Conservation (phyloP, 2,888 invertebrate genomes). For the Halocaridina rubra region DNA sequence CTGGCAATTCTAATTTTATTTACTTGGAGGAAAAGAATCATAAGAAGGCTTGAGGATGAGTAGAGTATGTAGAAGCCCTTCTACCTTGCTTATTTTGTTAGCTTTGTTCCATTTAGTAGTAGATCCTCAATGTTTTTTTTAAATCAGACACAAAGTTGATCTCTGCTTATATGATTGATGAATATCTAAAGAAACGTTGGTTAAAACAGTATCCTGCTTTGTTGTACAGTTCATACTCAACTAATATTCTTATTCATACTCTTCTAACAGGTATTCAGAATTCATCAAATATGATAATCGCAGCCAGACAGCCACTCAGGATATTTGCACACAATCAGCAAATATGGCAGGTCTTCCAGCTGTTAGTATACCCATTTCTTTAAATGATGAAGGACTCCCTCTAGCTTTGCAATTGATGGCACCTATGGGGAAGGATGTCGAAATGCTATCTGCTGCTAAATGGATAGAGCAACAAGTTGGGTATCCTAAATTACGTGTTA, state of each 20-base stretch:
- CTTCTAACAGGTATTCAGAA: slow-evolving; percentile 74
- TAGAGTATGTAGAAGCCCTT: too few relatives aligned
- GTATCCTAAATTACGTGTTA: slow-evolving; percentile 26
- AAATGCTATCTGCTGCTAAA: slow-evolving; percentile 81
- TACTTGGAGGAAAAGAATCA: too few relatives aligned
- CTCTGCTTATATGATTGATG: too few relatives aligned
- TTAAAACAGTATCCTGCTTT: too few relatives aligned
- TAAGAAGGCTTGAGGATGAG: too few relatives aligned
- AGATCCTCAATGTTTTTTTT: too few relatives aligned
- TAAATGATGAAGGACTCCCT: slow-evolving; percentile 73
- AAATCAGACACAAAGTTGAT: too few relatives aligned
- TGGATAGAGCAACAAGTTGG: slow-evolving; percentile 76
- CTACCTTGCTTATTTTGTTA: too few relatives aligned
- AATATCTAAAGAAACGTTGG: too few relatives aligned
- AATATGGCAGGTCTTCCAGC: slow-evolving; percentile 87
- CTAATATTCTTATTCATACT: background rate
- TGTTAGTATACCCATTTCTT: slow-evolving; percentile 44
- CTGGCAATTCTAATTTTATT: too few relatives aligned
- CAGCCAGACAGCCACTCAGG: slow-evolving; percentile 88
- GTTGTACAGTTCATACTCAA: too few relatives aligned
- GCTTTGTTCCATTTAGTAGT: too few relatives aligned
- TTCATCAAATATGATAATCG: slow-evolving; percentile 83
- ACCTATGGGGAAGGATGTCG: slow-evolving; percentile 79
- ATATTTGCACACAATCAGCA: slow-evolving; percentile 94
- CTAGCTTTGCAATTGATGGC: slow-evolving; percentile 91